These are phyloP conservation scores for Ceratosolen fusciceps DNA, from an alignment of 1,140 invertebrate genomes.

Conservation along the genomic window DNA sequence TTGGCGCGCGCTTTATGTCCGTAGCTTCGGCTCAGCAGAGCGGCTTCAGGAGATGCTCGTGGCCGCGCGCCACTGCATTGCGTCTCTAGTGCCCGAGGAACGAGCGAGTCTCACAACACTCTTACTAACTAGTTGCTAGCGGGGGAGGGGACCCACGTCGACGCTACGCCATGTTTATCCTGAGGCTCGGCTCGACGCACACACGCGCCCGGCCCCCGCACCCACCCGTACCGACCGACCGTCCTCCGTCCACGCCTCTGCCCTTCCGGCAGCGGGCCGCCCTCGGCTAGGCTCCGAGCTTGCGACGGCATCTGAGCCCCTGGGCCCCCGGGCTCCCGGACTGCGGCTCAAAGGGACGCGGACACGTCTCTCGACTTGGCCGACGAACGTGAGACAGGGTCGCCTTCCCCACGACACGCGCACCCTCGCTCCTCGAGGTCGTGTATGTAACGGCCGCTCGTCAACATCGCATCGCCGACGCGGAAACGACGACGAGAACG, in stretches of 20 bases:
- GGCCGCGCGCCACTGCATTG: conserved; percentile 20
- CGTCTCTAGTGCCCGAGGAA: conserved; percentile 9
- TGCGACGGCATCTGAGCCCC: too few species aligned
- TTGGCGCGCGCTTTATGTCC: not conserved
- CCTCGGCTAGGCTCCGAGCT: not conserved
- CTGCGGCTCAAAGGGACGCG: not conserved
- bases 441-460: too few species aligned
- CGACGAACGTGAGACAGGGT: not conserved
- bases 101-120: not conserved
- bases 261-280: not conserved
- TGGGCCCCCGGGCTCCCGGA: too few species aligned
- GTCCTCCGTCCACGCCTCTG: not conserved
- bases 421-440: too few species aligned
- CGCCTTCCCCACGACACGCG: not conserved
- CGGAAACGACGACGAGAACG: too few species aligned
- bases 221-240: not conserved
- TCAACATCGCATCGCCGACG: too few species aligned
- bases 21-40: too few species aligned
- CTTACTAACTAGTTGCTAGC: too few species aligned
- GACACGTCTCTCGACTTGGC: not conserved
- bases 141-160: too few species aligned
- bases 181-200: not conserved
- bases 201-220: not conserved
- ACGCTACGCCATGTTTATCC: not conserved
- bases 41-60: not conserved